Base-by-base conservation (phyloP, 1,140 invertebrate genomes). In the Centruroides sculpturatus region DNA sequence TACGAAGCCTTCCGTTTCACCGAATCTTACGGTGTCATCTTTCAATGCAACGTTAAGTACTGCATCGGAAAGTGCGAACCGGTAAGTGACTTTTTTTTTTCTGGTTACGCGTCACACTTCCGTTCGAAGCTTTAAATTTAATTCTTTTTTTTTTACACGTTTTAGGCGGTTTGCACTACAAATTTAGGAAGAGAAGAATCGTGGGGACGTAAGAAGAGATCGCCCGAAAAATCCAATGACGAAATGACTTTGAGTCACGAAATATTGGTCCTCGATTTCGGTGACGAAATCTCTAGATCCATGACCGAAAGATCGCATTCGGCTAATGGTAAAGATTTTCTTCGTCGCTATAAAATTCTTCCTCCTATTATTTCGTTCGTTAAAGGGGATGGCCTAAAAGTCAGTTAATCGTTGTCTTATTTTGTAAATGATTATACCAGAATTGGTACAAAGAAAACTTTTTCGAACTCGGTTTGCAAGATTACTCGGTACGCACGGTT, bases 41-140 rank as follows among this genome's bases (percentile, higher is more conserved):
- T 95, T 83, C 92, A 95, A 71, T 95, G 92, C 73, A 95, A 95
- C 71, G 92, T 95, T 60, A 94, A 94, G 72, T 95, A 95, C 74
- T 95, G 92, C 74, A 78, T 95, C 56, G 92, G 92, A 72, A 89
- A 88, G 60, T 95, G 92, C 71, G 89, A 94, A 75, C 88, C 91
- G 69, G 88, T 91, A 79, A 61, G 63, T 66, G 11, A 47, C 47
- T 13, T 3, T 5, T 53, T 41, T 41, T 23, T 23, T 23, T 23
- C 23, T 23, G 23, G 23, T 23, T 23, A 23, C 23, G 23, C 2
- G 23, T 23, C 23, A 23, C 23, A 23, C 23, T 23, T 23, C 23
- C 2, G 23, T 23, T 23, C 1, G 23, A 23, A 23, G 23, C 23
- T 23, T 23, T 23, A 23, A 23, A 23, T 23, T 23, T 23, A 23